These are phyloP conservation scores for Nothocercus nigrocapillus DNA, from an alignment of 2,113 vertebrate species.

Conservation along the genomic window DNA sequence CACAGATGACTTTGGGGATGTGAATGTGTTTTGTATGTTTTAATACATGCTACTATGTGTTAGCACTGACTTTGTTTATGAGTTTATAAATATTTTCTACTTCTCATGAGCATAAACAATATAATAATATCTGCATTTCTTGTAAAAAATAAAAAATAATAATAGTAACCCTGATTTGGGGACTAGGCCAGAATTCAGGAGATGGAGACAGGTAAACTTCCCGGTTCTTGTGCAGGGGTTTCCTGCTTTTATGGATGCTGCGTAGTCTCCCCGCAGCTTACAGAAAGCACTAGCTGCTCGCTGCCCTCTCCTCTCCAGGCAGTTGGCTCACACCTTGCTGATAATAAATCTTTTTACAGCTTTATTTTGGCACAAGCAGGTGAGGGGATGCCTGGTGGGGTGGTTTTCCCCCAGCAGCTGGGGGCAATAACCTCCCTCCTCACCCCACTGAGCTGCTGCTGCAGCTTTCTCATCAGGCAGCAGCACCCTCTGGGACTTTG, in stretches of 20 bases:
- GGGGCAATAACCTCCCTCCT: constrained; percentile 23
- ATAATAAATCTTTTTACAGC: neutral
- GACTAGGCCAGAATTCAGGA: neutral
- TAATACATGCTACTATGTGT: neutral
- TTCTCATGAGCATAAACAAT: neutral
- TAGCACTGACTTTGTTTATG: neutral
- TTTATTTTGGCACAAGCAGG: neutral
- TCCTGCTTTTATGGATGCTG: neutral
- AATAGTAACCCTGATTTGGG: neutral
- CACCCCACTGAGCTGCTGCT: neutral
- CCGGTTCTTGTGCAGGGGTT: neutral
- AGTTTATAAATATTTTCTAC: neutral
- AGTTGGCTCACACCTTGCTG: fast-evolving
- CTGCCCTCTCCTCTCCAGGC: neutral
- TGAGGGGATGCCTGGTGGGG: neutral
- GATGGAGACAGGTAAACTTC: neutral
- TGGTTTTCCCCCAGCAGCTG: neutral
- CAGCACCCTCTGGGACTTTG: neutral
- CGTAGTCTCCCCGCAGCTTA: neutral
- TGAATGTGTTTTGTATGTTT: neutral
- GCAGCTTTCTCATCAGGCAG: neutral
- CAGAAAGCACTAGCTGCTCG: neutral
- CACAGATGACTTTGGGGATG: neutral
- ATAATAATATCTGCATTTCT: neutral
- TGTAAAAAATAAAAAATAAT: neutral